Evolutionary conservation across 2,888 invertebrate species (phyloP), one percentile per base, ranked within the genome.

Genomic region (Aleiodes alternator): DNA sequence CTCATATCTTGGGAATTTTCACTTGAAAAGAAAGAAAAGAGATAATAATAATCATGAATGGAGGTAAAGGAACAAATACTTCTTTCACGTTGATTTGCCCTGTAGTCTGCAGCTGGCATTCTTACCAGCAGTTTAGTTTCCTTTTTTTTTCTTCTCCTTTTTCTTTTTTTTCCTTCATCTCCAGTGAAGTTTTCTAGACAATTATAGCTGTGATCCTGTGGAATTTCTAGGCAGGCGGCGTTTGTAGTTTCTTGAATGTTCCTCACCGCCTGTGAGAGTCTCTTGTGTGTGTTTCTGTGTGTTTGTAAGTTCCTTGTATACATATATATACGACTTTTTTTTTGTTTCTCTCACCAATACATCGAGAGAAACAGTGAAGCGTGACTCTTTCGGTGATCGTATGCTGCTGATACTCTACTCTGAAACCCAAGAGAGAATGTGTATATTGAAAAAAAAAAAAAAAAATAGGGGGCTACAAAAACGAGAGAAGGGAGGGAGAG

Each of bases 151-250:
- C 2, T 23, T 23, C 2, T 2, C 2, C 2, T 23, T 23, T 23
- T 23, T 23, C 2, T 23, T 23, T 23, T 23, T 23, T 23, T 23
- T 2, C 48, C 43, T 48, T 43, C 64, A 64, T 64, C 64, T 48
- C 43, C 77, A 66, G 72, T 69, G 23, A 66, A 73, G 64, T 68
- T 50, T 73, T 72, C 79, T 72, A 76, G 77, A 79, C 76, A 78
- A 77, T 78, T 76, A 80, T 79, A 77, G 79, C 75, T 61, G 70
- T 61, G 72, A 70, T 50, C 77, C 53, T 56, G 14, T 31, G 70
- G 72, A 78, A 79, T 80, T 79, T 64, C 78, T 77, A 59, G 43
- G 43, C 43, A 71, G 70, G 48, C 59, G 48, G 70, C 57, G 16
- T 23, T 43, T 43, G 43, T 43, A 43, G 4, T 43, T 43, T 43